Evolutionary conservation across 1,140 invertebrate genomes (phyloP).

Genomic region (Meloidogyne hapla): DNA sequence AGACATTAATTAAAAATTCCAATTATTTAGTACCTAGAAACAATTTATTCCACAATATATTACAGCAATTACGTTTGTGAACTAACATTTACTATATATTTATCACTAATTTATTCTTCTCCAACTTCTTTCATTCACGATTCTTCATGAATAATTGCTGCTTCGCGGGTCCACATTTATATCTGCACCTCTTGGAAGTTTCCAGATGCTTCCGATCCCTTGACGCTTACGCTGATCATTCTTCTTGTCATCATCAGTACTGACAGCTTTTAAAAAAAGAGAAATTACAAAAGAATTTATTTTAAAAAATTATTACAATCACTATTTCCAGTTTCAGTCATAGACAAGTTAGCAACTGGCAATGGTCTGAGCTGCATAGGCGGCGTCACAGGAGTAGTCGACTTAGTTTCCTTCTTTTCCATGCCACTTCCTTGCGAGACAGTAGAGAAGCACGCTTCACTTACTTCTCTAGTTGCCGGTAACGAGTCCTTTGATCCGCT

Average conservation of each 20-base stretch:
- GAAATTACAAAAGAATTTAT: neutral
- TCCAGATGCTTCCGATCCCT: neutral
- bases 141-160: neutral
- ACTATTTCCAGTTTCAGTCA: neutral
- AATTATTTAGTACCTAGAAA: no score
- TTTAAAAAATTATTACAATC: neutral
- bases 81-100: no score
- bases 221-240: neutral
- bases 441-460: neutral
- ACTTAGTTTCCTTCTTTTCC: neutral
- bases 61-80: no score
- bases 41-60: no score
- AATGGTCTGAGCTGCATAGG: neutral
- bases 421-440: neutral
- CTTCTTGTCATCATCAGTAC: neutral
- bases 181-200: neutral
- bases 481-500: no score
- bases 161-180: neutral
- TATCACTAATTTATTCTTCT: no score
- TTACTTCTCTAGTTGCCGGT: neutral
- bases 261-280: neutral
- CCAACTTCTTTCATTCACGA: neutral
- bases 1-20: no score
- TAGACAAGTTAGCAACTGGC: neutral
- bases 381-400: neutral